Evolutionary conservation across 2,113 vertebrate species (phyloP).

Genomic region (Silurus asotus): DNA sequence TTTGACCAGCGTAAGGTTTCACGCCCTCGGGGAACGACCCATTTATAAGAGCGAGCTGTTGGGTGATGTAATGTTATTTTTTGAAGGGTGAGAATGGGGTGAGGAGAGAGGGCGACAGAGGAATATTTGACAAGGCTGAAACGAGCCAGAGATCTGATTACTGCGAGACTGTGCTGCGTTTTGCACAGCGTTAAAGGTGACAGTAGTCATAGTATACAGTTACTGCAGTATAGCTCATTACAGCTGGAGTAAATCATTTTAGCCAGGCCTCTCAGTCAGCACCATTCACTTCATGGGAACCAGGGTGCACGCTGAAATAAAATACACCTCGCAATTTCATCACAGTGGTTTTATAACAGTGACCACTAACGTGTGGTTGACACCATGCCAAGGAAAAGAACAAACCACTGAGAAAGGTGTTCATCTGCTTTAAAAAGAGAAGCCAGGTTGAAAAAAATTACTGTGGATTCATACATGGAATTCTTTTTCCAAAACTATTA

Average conservation of each 20-base stretch:
- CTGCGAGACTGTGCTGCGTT: conserved; percentile 28
- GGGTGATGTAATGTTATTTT: conserved; percentile 91
- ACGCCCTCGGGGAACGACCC: conserved; percentile 71
- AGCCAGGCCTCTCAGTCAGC: conserved; percentile 23
- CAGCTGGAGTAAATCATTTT: conserved; percentile 47
- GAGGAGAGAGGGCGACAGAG: conserved; percentile 62
- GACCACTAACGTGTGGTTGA: neutral
- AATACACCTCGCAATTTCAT: conserved; percentile 12
- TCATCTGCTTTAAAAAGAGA: neutral
- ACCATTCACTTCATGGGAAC: conserved; percentile 30
- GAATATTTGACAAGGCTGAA: conserved; percentile 69
- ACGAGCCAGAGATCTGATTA: conserved; percentile 71
- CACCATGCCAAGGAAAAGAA: neutral
- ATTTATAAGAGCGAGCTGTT: conserved; percentile 76
- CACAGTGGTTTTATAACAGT: neutral
- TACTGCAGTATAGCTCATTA: conserved; percentile 47
- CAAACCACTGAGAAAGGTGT: neutral
- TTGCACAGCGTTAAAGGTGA: conserved; percentile 31
- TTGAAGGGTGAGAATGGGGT: conserved; percentile 74
- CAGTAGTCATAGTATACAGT: conserved; percentile 36
- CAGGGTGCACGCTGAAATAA: neutral
- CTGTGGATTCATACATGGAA: neutral
- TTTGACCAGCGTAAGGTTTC: conserved; percentile 89
- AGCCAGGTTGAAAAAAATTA: neutral
- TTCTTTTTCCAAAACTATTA: neutral